Conservation (phyloP, 1,140 invertebrate genomes). For the Cydia strobilella region DNA sequence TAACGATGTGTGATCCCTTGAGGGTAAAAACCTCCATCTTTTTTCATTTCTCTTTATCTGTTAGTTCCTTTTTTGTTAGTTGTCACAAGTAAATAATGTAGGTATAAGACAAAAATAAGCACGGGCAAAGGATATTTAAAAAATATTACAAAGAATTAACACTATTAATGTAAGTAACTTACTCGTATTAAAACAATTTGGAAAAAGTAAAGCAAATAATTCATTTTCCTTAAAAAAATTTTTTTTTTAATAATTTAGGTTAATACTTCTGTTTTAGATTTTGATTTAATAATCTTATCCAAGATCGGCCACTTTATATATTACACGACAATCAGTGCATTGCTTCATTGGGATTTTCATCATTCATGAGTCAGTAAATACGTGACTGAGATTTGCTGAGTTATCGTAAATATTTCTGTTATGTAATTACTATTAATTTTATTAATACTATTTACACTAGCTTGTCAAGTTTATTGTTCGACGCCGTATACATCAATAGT, state of each 20-base stretch:
- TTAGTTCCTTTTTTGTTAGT: no score
- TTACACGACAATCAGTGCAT: background rate
- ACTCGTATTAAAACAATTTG: background rate
- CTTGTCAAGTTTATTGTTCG: no score
- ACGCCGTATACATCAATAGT: no score
- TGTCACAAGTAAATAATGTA: no score
- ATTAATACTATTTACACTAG: no score
- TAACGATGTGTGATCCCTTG: no score
- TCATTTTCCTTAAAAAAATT: conserved; percentile 2
- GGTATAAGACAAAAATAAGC: background rate
- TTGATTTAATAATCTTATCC: conserved; percentile 1
- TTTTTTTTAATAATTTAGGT: background rate
- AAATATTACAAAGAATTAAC: no score
- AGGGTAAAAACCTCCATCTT: no score
- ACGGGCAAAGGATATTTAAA: no score
- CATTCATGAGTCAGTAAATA: background rate
- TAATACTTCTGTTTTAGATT: background rate
- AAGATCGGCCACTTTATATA: conserved; percentile 5
- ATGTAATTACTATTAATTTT: no score
- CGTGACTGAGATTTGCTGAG: background rate
- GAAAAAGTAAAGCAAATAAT: background rate
- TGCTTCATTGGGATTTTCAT: background rate
- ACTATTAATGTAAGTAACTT: background rate
- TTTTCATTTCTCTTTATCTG: no score
- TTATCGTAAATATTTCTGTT: no score